Conservation (phyloP, 2,113 vertebrate genomes). For the Alexandromys fortis region DNA sequence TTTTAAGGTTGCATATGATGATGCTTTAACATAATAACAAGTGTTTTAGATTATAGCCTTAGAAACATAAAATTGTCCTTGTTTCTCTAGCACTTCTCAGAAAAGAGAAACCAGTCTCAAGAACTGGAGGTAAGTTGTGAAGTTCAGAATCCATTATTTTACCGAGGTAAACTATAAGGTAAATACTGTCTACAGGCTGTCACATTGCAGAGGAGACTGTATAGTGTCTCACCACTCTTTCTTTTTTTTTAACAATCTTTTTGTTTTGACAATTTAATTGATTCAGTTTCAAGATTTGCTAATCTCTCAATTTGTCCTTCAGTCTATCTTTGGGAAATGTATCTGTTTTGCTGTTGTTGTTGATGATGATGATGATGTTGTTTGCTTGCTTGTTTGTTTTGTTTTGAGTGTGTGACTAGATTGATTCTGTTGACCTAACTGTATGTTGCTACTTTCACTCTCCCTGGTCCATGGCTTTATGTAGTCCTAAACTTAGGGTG, state of each 20-base stretch:
- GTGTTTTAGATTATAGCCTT: background rate
- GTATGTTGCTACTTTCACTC: background rate
- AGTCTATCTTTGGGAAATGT: background rate
- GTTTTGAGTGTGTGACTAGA: background rate
- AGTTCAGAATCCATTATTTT: background rate
- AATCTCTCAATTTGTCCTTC: background rate
- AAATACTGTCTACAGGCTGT: background rate
- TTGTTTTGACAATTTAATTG: background rate
- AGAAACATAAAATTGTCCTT: background rate
- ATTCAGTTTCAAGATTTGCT: background rate
- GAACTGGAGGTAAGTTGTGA: background rate
- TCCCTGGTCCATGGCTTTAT: background rate
- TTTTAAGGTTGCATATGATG: background rate
- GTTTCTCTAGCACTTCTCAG: background rate
- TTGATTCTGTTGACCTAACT: background rate
- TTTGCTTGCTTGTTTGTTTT: no score
- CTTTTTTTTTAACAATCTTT: background rate
- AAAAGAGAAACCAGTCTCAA: background rate
- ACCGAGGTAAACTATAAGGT: fast-evolving
- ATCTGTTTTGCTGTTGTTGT: background rate
- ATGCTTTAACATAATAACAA: background rate
- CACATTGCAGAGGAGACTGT: background rate
- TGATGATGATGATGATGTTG: no score
- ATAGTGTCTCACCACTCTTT: background rate
- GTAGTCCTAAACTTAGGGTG: no score